Base-by-base conservation (phyloP, 2,888 invertebrate species). In the Yponomeuta malinellus region DNA sequence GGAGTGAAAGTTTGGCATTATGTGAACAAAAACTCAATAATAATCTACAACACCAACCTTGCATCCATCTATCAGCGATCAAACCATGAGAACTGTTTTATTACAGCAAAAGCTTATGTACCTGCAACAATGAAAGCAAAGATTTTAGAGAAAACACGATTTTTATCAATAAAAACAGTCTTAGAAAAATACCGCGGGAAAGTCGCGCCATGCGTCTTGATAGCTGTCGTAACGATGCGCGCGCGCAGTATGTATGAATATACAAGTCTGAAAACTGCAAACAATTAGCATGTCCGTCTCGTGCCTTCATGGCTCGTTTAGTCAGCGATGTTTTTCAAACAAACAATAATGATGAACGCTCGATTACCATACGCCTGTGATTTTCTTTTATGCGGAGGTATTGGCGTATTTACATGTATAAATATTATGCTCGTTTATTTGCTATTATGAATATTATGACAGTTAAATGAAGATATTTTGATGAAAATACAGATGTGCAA, bases 1-100 rank as follows among this genome's bases (percentile, higher is more conserved):
- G 84, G 79, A 86, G 89, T 81, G 88, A 89, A 89, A 89, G 89
- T 85, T 81, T 8, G 10, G 2, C 31, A 23, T 64, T 78, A 82
- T 78, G 76, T 64, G 63, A 37, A 15, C 52, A 59, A 59, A 59
- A 65, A 65, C 65, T 65, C 5, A 8, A 31, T 29, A 65, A 65
- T 65, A 65, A 65, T 23, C 33, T n/a, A 23, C 10, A 65, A 29
- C 4, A 65, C 10, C 65, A 59, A 59, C 52, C 52, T 59, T 59
- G 52, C 52, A 59, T 15, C 52, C 52, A 59, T 59, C 52, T 59
- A 59, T 59, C 52, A 59, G 52, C 15, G 52, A 15, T 59, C 52
- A 15, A 15, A 59, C 52, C 52, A 59, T 59, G 52, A 59, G 71
- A 67, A 10, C 48, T 52, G 37, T 59, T 43, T 59, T 59, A 59